Percentiles rank a stretch among this genome's conserved stretches.
Evolutionary conservation across 2,797 vertebrate species (phyloP).

Genomic region (Gymnopithys bicolor): DNA sequence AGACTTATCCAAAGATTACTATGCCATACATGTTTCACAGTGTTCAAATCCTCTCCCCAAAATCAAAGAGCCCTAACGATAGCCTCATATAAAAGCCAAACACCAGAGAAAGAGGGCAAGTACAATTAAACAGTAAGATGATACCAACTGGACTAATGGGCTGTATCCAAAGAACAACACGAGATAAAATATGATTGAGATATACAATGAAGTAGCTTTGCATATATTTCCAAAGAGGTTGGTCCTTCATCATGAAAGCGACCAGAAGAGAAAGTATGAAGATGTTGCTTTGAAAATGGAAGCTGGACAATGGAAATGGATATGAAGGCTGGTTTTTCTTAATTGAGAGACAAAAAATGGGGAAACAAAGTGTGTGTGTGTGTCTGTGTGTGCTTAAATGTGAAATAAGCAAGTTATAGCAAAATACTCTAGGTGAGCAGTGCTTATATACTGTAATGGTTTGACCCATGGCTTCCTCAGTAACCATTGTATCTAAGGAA

Average conservation of each 20-base stretch:
- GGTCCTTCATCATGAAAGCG: background rate
- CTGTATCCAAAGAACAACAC: background rate
- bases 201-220: constrained; percentile 2
- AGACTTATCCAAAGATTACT: constrained; percentile 3
- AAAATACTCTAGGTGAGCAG: background rate
- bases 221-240: background rate
- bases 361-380: background rate
- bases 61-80: constrained; percentile 22
- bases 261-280: background rate
- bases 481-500: too few species aligned
- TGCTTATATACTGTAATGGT: background rate
- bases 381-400: background rate
- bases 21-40: background rate
- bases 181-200: background rate
- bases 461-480: too few species aligned
- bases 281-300: background rate
- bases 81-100: background rate
- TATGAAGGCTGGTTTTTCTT: background rate
- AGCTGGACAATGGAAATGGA: background rate
- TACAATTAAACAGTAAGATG: constrained; percentile 8
- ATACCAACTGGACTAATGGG: background rate
- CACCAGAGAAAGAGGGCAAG: background rate
- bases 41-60: background rate
- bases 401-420: background rate
- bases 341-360: background rate